Conservation (phyloP, 2,113 vertebrate species). For the Caretta caretta region DNA sequence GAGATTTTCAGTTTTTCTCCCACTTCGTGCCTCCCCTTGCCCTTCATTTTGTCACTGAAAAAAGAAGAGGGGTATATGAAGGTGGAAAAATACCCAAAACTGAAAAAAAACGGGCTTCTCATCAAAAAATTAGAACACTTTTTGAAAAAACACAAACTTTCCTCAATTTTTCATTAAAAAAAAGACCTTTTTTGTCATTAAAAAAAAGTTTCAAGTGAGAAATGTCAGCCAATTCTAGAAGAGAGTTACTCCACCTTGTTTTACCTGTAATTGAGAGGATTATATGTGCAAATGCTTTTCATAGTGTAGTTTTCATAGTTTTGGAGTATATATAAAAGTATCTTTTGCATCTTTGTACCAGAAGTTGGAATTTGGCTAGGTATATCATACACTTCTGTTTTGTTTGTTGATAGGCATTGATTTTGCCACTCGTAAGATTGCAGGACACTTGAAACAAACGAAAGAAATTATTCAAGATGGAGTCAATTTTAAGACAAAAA, state of each 20-base stretch:
- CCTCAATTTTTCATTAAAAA: not conserved
- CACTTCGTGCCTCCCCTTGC: not conserved
- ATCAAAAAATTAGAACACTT: not conserved
- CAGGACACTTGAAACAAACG: constrained; percentile 87
- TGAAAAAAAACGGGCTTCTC: not conserved
- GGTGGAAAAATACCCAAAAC: not conserved
- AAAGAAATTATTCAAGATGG: constrained; percentile 92
- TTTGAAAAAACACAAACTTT: not conserved
- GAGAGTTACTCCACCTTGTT: not conserved
- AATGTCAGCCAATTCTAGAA: not conserved
- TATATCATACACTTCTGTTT: constrained; percentile 18
- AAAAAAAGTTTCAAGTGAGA: not conserved
- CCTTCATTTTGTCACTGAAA: not conserved
- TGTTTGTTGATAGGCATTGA: constrained; percentile 87
- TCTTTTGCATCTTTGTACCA: not conserved
- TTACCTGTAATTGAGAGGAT: not conserved
- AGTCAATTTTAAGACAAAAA: constrained; percentile 92
- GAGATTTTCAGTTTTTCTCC: not conserved
- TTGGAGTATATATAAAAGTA: not conserved
- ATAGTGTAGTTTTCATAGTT: not conserved
- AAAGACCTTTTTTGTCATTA: not conserved
- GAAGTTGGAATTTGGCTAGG: constrained; percentile 14
- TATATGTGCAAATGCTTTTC: not conserved
- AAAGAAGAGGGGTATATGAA: not conserved
- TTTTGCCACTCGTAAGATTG: constrained; percentile 96